Percentiles rank a stretch among this genome's conserved stretches.
phyloP scores from a whole-genome alignment of 2,888 invertebrate species.

The Toxonevra muliebris region DNA sequence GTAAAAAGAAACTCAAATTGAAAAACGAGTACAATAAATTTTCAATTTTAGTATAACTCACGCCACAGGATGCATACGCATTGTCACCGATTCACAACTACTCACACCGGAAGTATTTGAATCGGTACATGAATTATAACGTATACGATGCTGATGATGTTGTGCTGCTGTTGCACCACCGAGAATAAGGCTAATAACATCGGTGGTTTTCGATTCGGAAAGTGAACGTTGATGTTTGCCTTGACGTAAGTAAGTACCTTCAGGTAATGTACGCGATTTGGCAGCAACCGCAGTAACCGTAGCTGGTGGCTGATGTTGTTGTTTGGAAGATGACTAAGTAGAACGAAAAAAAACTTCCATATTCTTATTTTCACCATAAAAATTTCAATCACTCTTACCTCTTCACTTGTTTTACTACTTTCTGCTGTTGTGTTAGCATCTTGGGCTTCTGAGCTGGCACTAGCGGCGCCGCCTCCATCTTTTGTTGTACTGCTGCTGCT shows the following conservation, averaged over 20 bases:
- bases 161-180: constrained; percentile 39
- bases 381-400: constrained; percentile 30
- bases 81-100: constrained; percentile 79
- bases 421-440: constrained; percentile 56
- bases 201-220: constrained; percentile 76
- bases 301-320: constrained; percentile 19
- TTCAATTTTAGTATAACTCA: constrained; percentile 51
- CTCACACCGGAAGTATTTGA: constrained; percentile 85
- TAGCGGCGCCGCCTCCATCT: constrained; percentile 39
- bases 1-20: constrained; percentile 6
- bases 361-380: constrained; percentile 22
- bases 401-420: constrained; percentile 48
- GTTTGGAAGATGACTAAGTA: constrained; percentile 16
- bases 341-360: constrained; percentile 7
- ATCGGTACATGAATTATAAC: constrained; percentile 74
- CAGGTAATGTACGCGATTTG: constrained; percentile 69
- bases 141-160: constrained; percentile 65
- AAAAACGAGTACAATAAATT: constrained; percentile 2
- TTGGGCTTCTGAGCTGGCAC: constrained; percentile 46
- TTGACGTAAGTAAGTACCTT: constrained; percentile 59
- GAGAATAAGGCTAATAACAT: constrained; percentile 64
- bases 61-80: constrained; percentile 71
- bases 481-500: constrained; percentile 43
- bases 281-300: constrained; percentile 41
- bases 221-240: constrained; percentile 72